phyloP scores from a whole-genome alignment of 2,888 invertebrate genomes.

The Coremacera marginata region DNA sequence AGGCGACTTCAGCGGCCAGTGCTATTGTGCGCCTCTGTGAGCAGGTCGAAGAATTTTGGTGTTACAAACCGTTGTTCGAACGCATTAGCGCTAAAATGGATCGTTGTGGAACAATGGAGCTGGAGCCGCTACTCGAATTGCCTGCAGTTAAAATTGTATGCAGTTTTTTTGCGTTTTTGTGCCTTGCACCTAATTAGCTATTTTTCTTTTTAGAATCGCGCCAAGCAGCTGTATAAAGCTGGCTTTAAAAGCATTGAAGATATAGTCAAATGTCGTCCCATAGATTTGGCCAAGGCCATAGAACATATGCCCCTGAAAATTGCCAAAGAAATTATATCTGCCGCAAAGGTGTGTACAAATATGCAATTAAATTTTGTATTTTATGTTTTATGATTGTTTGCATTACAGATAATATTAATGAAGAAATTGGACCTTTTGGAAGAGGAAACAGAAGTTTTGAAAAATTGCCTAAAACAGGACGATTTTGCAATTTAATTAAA shows the following conservation, averaged over 20 bases:
- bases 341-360: conserved; percentile 76
- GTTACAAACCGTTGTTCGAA: conserved; percentile 80
- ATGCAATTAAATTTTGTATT: neutral
- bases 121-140: conserved; percentile 86
- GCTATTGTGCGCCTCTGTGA: conserved; percentile 85
- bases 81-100: conserved; percentile 81
- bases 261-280: conserved; percentile 80
- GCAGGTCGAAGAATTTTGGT: conserved; percentile 85
- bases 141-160: conserved; percentile 86
- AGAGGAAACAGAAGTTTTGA: conserved; percentile 81
- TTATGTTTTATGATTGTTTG: neutral
- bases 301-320: conserved; percentile 80
- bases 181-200: too few relatives aligned
- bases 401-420: conserved; percentile 79
- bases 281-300: conserved; percentile 74
- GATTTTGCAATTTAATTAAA: neutral
- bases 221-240: conserved; percentile 84
- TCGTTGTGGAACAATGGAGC: conserved; percentile 84
- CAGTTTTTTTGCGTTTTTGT: neutral
- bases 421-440: conserved; percentile 89
- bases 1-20: conserved; percentile 80
- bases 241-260: conserved; percentile 84
- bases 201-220: conserved; percentile 73
- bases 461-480: conserved; percentile 51
- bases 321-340: conserved; percentile 85